Percentiles rank a stretch among this genome's conserved stretches.
Evolutionary conservation across 1,140 invertebrate genomes (phyloP).

Genomic region (Sinonovacula constricta): DNA sequence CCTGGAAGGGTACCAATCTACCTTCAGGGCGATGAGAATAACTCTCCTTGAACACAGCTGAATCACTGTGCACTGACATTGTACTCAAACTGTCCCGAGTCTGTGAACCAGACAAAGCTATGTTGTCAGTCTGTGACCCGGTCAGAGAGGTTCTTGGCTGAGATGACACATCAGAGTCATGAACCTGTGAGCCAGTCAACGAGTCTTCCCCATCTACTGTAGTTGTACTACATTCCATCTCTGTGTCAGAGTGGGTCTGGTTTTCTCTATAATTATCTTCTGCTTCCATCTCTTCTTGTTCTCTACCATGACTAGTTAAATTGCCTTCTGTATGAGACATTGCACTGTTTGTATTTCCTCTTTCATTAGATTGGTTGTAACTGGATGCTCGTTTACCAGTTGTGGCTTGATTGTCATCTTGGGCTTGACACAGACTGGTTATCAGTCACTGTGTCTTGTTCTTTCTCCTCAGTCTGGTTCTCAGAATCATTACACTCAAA

Average conservation of each 20-base stretch:
- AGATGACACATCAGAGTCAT: background rate
- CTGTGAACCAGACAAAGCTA: background rate
- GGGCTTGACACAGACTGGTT: background rate
- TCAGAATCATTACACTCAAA: conserved; percentile 85
- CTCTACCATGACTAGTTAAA: conserved; percentile 6
- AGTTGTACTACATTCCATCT: conserved; percentile 42
- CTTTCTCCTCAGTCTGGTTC: conserved; percentile 51
- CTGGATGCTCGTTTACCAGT: too few species aligned
- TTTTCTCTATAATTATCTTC: conserved; percentile 21
- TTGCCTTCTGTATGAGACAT: background rate
- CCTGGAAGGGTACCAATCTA: conserved; percentile 81
- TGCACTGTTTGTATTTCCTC: background rate
- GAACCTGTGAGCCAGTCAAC: conserved; percentile 30
- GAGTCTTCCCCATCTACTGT: conserved; percentile 27
- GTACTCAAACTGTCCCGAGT: conserved; percentile 38
- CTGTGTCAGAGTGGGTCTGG: conserved; percentile 32
- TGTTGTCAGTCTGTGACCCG: background rate
- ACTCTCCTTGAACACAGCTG: conserved; percentile 62
- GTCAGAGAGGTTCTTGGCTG: background rate
- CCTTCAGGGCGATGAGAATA: conserved; percentile 83
- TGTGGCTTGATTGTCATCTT: background rate
- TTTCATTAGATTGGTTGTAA: background rate
- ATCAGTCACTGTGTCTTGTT: conserved; percentile 40
- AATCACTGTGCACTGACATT: conserved; percentile 49
- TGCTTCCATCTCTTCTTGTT: background rate